Evolutionary conservation across 2,113 vertebrate genomes (phyloP).

Genomic region (Nothobranchius furzeri): DNA sequence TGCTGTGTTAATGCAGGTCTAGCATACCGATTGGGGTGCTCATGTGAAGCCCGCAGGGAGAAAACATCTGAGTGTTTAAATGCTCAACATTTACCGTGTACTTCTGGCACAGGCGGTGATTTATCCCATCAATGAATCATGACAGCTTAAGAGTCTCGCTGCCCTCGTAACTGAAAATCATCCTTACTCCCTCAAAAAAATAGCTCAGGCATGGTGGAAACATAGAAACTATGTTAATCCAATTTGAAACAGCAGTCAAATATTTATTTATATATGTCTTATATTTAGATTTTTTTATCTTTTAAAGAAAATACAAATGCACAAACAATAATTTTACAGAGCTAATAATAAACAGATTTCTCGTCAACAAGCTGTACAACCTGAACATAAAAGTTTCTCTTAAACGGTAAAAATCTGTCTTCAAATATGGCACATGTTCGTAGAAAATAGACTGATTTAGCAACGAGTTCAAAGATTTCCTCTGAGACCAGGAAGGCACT

Average conservation of each 20-base stretch:
- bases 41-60: conserved; percentile 60
- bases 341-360: conserved; percentile 35
- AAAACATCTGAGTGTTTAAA: conserved; percentile 59
- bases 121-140: conserved; percentile 61
- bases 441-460: conserved; percentile 63
- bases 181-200: conserved; percentile 18
- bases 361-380: conserved; percentile 25
- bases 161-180: conserved; percentile 54
- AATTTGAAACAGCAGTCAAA: conserved; percentile 65
- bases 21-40: conserved; percentile 41
- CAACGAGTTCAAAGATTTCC: conserved; percentile 56
- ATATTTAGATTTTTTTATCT: conserved; percentile 34
- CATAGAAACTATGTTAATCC: conserved; percentile 53
- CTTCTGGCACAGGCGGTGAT: conserved; percentile 62
- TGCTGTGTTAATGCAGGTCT: conserved; percentile 48
- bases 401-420: conserved; percentile 38
- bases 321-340: conserved; percentile 18
- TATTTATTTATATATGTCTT: conserved; percentile 58
- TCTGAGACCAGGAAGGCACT: conserved; percentile 75
- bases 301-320: conserved; percentile 30
- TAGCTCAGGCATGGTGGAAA: conserved; percentile 25
- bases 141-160: conserved; percentile 69
- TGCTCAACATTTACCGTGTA: conserved; percentile 61
- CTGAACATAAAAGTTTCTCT: conserved; percentile 29
- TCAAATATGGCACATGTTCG: conserved; percentile 43